Evolutionary conservation across 92 coral and sea anemone species (phyloP).

Genomic region (Metridium senile): DNA sequence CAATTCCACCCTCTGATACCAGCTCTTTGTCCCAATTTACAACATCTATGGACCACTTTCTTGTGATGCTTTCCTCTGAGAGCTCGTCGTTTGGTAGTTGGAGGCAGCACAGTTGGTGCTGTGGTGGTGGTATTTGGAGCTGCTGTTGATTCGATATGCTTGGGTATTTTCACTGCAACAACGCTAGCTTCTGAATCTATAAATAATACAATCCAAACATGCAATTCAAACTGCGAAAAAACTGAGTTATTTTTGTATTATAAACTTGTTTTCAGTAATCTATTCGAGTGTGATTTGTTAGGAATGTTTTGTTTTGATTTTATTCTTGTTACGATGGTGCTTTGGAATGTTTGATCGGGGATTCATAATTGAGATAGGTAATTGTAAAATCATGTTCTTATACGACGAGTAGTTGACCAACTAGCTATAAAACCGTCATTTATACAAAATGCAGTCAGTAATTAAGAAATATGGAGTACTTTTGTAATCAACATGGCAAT

Average conservation of each 20-base stretch:
- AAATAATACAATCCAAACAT: neutral
- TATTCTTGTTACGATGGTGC: too few species aligned
- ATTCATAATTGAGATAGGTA: neutral
- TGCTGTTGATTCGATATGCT: neutral
- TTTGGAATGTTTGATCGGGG: neutral
- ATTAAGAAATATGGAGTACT: neutral
- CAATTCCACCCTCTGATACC: neutral
- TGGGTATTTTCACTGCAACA: neutral
- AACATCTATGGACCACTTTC: neutral
- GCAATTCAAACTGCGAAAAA: neutral
- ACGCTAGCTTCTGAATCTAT: neutral
- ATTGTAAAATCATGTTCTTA: neutral
- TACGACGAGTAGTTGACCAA: neutral
- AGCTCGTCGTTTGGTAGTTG: neutral
- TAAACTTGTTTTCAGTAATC: neutral
- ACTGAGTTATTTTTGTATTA: neutral
- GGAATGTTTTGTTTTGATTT: neutral
- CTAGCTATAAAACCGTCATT: neutral
- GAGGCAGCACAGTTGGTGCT: neutral
- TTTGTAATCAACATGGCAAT: neutral
- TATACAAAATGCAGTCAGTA: neutral
- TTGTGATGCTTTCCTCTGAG: neutral
- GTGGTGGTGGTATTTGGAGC: neutral
- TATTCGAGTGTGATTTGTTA: neutral
- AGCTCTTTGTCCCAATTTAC: neutral